Conservation (phyloP, 1,140 invertebrate genomes). For the Venturia canescens region DNA sequence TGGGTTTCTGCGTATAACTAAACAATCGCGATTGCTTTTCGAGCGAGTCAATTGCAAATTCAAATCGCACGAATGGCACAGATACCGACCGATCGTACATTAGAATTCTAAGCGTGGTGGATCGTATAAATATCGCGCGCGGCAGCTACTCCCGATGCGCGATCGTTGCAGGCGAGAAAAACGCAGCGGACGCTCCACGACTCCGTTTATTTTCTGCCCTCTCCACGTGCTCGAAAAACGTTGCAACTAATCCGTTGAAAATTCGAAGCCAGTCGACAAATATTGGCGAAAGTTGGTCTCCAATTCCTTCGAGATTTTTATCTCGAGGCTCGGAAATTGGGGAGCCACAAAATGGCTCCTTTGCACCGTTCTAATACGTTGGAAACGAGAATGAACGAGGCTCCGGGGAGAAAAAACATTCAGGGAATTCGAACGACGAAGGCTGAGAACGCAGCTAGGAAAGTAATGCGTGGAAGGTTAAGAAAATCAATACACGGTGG, state of each 20-base stretch:
- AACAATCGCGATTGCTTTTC: slow-evolving; percentile 52
- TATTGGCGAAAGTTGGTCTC: too few species aligned
- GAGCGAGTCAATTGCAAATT: slow-evolving; percentile 63
- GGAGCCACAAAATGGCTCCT: too few species aligned
- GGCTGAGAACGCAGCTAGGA: slow-evolving; percentile 12
- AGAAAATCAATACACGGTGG: slow-evolving; percentile 70
- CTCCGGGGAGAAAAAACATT: slow-evolving; percentile 6
- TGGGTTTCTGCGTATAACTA: slow-evolving; percentile 57
- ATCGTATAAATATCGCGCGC: not conserved
- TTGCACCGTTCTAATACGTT: too few species aligned
- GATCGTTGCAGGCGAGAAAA: slow-evolving; percentile 20
- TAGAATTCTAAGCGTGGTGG: slow-evolving; percentile 57
- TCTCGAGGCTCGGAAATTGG: too few species aligned
- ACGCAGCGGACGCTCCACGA: not conserved
- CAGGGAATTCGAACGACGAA: not conserved
- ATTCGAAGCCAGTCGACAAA: too few species aligned
- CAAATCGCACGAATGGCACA: slow-evolving; percentile 66
- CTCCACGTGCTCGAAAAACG: too few species aligned
- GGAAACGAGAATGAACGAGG: not conserved
- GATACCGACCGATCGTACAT: slow-evolving; percentile 59
- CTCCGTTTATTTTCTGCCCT: not conserved
- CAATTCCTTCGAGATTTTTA: too few species aligned
- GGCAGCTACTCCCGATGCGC: not conserved
- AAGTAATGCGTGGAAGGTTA: slow-evolving; percentile 67
- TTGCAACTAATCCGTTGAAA: too few species aligned